Conservation (phyloP, 2,113 vertebrate genomes). For the Megaceryle maxima region DNA sequence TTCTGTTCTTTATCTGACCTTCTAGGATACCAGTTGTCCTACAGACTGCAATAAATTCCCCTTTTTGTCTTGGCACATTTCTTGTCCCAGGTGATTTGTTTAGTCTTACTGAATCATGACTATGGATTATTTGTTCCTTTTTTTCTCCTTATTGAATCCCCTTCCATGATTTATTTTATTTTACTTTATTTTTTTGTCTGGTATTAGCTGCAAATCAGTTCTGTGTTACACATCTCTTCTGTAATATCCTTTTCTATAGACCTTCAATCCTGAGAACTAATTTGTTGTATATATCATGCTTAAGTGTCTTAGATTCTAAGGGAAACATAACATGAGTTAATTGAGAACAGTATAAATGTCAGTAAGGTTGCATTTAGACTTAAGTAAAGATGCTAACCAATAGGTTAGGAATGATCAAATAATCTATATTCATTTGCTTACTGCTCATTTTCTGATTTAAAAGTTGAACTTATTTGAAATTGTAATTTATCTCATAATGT, state of each 20-base stretch:
- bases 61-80: conserved; percentile 24
- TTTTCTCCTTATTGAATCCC: background rate
- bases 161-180: conserved; percentile 1
- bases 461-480: background rate
- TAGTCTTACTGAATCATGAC: conserved; percentile 11
- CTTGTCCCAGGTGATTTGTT: background rate
- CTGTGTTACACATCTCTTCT: background rate
- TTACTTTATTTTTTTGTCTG: background rate
- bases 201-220: background rate
- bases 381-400: background rate
- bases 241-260: background rate
- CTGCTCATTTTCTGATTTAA: conserved; percentile 12
- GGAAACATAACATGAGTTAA: background rate
- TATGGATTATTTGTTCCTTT: conserved; percentile 25
- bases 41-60: background rate
- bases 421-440: background rate
- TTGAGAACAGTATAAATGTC: background rate
- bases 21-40: background rate
- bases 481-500: background rate
- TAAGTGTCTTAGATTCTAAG: background rate
- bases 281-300: background rate
- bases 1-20: background rate
- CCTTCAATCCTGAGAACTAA: background rate
- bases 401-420: background rate
- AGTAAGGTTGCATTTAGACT: background rate